Evolutionary conservation across 1,140 invertebrate genomes (phyloP), one percentile per base, ranked within the genome.

Genomic region (Glomeris maerens): DNA sequence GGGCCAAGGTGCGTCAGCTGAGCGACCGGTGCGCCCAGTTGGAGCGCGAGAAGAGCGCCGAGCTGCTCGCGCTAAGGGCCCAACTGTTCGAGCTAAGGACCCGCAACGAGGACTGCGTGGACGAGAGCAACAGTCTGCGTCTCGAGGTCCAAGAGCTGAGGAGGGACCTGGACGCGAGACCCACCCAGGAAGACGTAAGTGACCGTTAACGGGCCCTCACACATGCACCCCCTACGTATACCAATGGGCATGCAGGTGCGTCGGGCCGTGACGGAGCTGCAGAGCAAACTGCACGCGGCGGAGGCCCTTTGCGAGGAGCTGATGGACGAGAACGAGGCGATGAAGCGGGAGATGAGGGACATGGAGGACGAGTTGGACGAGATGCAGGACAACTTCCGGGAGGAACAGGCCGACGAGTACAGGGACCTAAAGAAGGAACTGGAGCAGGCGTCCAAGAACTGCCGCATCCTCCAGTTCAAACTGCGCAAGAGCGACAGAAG

Each of bases 401-500:
- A 98, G 64, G 92, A 98, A 59, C 91, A 98, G 72, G 89, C 88
- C 14, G 89, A 96, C 59, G 93, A 97, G 67, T 97, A 97, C 65
- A 81, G 89, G n/a, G 86, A 83, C 51, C 64, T 95, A 31, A 82
- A 91, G 68, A 84, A 91, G 62, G 88, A 92, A 69, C 74, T 95
- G 49, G 91, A 96, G 60, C 84, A 89, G 62, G 84, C 84, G n/a
- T 89, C 89, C 25, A 98, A 99, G 67, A 98, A 98, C 69, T 98
- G 93, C 69, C 77, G 95, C 55, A 93, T 99, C 57, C 73, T 99
- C 25, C 96, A 96, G 52, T 98, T 98, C 65, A 98, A 98, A 70
- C 70, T 98, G 45, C 79, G 93, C 59, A 99, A 98, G 74, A 78
- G 88, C 22, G 96, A 99, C 66, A 76, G 93, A 49, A 80, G 80